Conservation (phyloP, 2,888 invertebrate genomes). For the Melinopterus prodromus region DNA sequence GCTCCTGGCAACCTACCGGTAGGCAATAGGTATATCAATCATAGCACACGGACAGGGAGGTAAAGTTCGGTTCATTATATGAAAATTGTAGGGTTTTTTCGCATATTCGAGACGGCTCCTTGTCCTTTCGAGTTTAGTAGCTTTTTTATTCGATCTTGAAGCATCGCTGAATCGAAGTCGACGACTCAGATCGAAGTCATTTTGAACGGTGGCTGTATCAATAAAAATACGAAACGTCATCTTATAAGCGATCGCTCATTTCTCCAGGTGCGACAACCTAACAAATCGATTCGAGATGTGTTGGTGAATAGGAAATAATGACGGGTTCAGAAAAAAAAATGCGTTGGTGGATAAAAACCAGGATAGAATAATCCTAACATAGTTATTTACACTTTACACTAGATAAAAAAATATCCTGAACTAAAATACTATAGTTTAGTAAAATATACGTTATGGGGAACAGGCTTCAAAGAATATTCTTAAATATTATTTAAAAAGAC, state of each 20-base stretch:
- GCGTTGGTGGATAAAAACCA: no score
- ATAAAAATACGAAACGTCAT: not conserved
- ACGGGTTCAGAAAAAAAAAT: not conserved
- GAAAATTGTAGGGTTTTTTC: not conserved
- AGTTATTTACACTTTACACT: no score
- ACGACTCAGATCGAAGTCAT: not conserved
- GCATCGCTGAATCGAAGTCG: not conserved
- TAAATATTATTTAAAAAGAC: no score
- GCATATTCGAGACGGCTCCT: not conserved
- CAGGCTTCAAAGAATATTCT: no score
- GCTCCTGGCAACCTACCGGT: constrained; percentile 26
- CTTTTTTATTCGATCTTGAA: not conserved
- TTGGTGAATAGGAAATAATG: not conserved
- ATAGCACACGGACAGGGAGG: constrained; percentile 8
- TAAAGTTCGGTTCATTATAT: constrained; percentile 4
- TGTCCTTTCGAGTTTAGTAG: not conserved
- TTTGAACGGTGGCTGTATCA: not conserved
- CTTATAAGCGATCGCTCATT: not conserved
- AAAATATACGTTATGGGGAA: no score
- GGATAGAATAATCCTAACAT: no score
- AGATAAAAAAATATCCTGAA: no score
- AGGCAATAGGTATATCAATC: constrained; percentile 26
- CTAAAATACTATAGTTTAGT: no score
- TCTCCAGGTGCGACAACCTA: not conserved
- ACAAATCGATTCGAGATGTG: not conserved